phyloP scores from a whole-genome alignment of 1,140 invertebrate species.

The Heliconius congener region DNA sequence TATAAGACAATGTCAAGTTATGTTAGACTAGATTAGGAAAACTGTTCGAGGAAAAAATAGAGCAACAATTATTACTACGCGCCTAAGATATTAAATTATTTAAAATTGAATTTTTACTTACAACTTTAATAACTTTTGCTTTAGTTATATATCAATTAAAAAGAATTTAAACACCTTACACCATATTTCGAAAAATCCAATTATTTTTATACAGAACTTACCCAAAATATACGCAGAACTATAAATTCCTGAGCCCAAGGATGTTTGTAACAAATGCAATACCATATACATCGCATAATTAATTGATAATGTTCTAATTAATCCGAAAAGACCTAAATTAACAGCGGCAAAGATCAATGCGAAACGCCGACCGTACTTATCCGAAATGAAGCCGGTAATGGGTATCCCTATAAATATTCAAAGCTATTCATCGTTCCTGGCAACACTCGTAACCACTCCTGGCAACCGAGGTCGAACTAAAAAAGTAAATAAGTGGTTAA shows the following conservation, averaged over 20 bases:
- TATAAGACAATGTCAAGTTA: too few relatives aligned
- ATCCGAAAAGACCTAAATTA: slow-evolving; percentile 80
- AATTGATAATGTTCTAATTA: slow-evolving; percentile 84
- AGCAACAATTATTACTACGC: too few relatives aligned
- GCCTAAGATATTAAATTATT: too few relatives aligned
- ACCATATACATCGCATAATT: slow-evolving; percentile 84
- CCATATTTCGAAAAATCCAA: too few relatives aligned
- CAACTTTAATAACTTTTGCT: too few relatives aligned
- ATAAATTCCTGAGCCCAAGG: slow-evolving; percentile 74
- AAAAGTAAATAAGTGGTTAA: neutral
- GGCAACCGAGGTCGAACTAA: slow-evolving; percentile 63
- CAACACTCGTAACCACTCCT: slow-evolving; percentile 59
- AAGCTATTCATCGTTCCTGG: slow-evolving; percentile 61
- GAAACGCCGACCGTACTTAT: slow-evolving; percentile 83
- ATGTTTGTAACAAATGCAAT: slow-evolving; percentile 85
- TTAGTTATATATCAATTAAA: too few relatives aligned
- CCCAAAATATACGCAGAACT: slow-evolving; percentile 73
- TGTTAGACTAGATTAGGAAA: too few relatives aligned
- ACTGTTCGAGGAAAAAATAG: too few relatives aligned
- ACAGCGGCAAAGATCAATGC: slow-evolving; percentile 84
- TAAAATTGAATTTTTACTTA: too few relatives aligned
- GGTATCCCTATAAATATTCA: slow-evolving; percentile 58
- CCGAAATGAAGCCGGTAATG: slow-evolving; percentile 80
- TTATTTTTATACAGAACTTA: slow-evolving; percentile 39
- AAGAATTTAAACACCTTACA: too few relatives aligned